A percentile compares a stretch with the other conserved stretches of the same genome.
Evolutionary conservation across 1,140 invertebrate genomes (phyloP).

Genomic region (Zaprionus ghesquierei): DNA sequence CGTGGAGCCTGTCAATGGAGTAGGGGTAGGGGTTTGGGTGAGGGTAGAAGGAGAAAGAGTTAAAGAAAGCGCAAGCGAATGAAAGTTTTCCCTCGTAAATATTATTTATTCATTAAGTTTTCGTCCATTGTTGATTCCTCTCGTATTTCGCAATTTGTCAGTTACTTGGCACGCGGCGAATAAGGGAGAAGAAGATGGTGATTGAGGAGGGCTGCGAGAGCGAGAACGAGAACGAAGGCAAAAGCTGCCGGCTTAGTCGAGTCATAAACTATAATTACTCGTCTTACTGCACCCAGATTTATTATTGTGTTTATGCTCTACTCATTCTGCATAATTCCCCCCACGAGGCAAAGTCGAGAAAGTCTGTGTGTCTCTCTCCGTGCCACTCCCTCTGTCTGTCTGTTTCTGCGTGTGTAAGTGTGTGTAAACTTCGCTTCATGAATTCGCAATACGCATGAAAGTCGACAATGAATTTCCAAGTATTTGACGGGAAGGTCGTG

Average conservation of each 20-base stretch:
- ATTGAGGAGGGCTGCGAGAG: background rate
- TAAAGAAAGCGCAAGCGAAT: background rate
- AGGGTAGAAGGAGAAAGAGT: background rate
- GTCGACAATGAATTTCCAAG: background rate
- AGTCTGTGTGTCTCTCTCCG: background rate
- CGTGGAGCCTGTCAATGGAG: slow-evolving; percentile 33
- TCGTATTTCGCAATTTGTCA: background rate
- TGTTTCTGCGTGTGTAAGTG: background rate
- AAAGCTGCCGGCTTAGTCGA: background rate
- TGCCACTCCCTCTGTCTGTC: background rate
- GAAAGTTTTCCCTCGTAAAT: background rate
- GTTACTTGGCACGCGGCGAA: background rate
- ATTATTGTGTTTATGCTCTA: background rate
- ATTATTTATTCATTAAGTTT: slow-evolving; percentile 5
- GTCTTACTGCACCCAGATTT: background rate
- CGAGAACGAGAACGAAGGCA: background rate
- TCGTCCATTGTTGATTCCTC: background rate
- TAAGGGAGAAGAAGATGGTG: background rate
- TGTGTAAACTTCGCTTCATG: background rate
- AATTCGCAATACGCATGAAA: background rate
- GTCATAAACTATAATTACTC: slow-evolving; percentile 4
- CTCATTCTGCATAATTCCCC: background rate
- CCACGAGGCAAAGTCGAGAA: background rate
- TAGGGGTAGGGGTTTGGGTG: background rate
- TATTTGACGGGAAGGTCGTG: background rate